Conservation (phyloP, 1,140 invertebrate genomes). For the Heliconius hewitsoni region DNA sequence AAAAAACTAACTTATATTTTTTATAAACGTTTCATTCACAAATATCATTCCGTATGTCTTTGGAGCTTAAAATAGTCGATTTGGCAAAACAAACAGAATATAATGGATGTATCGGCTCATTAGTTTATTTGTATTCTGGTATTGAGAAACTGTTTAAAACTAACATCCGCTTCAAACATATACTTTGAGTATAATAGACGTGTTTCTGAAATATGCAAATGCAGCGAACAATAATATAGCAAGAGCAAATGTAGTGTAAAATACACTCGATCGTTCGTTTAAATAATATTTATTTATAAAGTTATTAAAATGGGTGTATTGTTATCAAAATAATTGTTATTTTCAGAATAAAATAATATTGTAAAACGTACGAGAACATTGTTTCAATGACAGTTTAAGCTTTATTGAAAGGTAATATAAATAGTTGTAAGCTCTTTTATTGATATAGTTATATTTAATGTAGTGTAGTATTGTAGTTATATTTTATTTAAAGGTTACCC, state of each 20-base stretch:
- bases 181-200: constrained; percentile 1
- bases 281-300: constrained; percentile 34
- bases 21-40: neutral
- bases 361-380: neutral
- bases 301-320: constrained; percentile 31
- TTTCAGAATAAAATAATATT: constrained; percentile 5
- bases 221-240: constrained; percentile 30
- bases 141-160: constrained; percentile 34
- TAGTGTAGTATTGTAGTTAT: neutral
- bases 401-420: constrained; percentile 15
- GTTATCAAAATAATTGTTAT: constrained; percentile 31
- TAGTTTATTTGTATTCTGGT: constrained; percentile 36
- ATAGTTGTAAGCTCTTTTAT: constrained; percentile 8
- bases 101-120: constrained; percentile 46
- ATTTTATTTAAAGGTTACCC: neutral
- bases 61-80: constrained; percentile 2
- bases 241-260: constrained; percentile 19
- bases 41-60: constrained; percentile 19
- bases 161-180: constrained; percentile 29
- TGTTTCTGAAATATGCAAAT: constrained; percentile 33
- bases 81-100: constrained; percentile 39
- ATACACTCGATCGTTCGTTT: constrained; percentile 21
- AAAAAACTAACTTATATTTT: neutral
- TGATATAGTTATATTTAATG: neutral
- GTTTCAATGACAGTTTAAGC: constrained; percentile 10